phyloP scores from a whole-genome alignment of 1,140 invertebrate species.

The Drosophila auraria region DNA sequence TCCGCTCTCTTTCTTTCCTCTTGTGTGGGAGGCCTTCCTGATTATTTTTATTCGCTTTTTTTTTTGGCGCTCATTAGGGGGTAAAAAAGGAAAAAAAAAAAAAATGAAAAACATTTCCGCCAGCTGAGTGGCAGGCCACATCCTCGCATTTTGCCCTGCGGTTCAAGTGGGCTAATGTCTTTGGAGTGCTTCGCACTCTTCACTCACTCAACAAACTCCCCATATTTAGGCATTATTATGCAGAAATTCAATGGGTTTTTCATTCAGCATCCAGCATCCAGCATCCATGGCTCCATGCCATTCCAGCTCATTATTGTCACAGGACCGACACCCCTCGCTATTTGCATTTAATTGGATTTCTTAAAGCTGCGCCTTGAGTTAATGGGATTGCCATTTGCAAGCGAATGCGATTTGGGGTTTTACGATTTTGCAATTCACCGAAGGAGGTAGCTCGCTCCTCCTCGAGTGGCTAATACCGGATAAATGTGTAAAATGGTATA shows the following conservation, averaged over 20 bases:
- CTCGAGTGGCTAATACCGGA: constrained; percentile 15
- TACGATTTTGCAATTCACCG: constrained; percentile 1
- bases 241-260: constrained; percentile 59
- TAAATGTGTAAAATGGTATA: constrained; percentile 34
- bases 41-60: background rate
- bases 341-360: constrained; percentile 74
- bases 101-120: constrained; percentile 75
- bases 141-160: constrained; percentile 56
- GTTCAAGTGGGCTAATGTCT: constrained; percentile 81
- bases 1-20: background rate
- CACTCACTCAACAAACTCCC: constrained; percentile 42
- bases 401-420: constrained; percentile 55
- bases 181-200: constrained; percentile 80
- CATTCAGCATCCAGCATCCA: constrained; percentile 1
- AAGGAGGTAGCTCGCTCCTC: background rate
- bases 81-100: background rate
- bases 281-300: background rate
- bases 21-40: background rate
- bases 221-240: constrained; percentile 72
- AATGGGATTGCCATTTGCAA: constrained; percentile 72
- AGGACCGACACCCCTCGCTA: constrained; percentile 2
- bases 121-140: constrained; percentile 72
- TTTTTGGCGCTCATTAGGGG: constrained; percentile 62
- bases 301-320: constrained; percentile 15
- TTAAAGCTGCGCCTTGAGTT: constrained; percentile 75